These are phyloP conservation scores for Marasmarcha lunaedactyla DNA, from an alignment of 2,888 invertebrate genomes.

Conservation along the genomic window DNA sequence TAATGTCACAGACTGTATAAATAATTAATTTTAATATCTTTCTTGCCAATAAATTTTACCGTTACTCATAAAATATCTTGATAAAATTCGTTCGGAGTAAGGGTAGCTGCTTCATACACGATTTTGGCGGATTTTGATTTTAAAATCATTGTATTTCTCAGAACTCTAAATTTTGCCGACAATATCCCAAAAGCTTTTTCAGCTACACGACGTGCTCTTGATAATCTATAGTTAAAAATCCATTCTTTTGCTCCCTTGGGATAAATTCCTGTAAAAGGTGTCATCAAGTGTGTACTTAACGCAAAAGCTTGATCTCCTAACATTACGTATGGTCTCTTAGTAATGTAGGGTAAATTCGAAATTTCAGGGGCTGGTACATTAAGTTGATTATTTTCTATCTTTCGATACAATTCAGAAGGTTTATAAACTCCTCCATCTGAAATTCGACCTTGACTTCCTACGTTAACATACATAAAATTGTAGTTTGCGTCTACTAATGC, in stretches of 20 bases:
- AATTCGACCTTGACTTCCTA: slow-evolving; percentile 14
- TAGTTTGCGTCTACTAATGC: slow-evolving; percentile 15
- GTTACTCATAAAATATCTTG: too few relatives aligned
- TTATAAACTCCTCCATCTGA: too few relatives aligned
- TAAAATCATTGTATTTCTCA: slow-evolving; percentile 2
- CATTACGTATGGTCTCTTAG: slow-evolving; percentile 12
- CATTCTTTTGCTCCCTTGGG: slow-evolving; percentile 8
- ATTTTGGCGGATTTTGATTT: too few relatives aligned
- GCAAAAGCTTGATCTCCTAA: slow-evolving; percentile 7
- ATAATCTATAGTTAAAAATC: slow-evolving; percentile 5
- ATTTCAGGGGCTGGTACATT: too few relatives aligned
- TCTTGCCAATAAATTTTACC: too few relatives aligned
- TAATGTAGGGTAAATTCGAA: too few relatives aligned
- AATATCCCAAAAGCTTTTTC: slow-evolving; percentile 11
- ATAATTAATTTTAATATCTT: too few relatives aligned
- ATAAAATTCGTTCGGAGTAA: too few relatives aligned
- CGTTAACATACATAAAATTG: slow-evolving; percentile 14
- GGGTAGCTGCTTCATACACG: too few relatives aligned
- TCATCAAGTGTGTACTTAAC: background rate
- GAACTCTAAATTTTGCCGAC: slow-evolving; percentile 5
- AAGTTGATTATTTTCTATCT: background rate
- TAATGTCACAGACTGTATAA: too few relatives aligned
- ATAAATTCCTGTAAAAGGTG: slow-evolving; percentile 9
- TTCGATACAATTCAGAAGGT: too few relatives aligned
- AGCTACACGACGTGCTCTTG: slow-evolving; percentile 6